These are phyloP conservation scores for Microplitis demolitor DNA, from an alignment of 1,140 invertebrate species.

Conservation along the genomic window DNA sequence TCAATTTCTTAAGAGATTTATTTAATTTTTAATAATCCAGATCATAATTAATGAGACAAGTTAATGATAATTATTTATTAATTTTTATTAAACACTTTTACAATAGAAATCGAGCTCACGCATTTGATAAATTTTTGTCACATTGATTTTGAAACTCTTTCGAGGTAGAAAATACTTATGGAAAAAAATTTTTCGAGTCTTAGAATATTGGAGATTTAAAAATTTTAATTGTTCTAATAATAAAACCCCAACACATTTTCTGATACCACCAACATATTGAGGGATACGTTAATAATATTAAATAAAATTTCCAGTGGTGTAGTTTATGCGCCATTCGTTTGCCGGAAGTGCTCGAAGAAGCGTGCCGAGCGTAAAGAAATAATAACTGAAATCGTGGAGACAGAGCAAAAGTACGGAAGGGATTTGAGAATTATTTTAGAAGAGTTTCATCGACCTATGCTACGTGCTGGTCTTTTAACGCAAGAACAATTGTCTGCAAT, in stretches of 20 bases:
- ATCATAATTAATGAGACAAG: too few relatives aligned
- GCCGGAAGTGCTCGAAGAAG: conserved; percentile 85
- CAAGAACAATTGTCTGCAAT: conserved; percentile 85
- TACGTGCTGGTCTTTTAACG: conserved; percentile 82
- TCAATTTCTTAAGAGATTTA: too few relatives aligned
- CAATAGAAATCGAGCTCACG: too few relatives aligned
- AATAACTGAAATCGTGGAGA: conserved; percentile 94
- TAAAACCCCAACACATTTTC: not conserved
- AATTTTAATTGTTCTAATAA: not conserved
- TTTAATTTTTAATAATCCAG: too few relatives aligned
- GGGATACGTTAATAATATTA: not conserved
- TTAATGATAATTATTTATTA: too few relatives aligned
- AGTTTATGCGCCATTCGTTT: conserved; percentile 79
- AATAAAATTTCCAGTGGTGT: conserved; percentile 63
- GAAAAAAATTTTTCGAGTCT: too few relatives aligned
- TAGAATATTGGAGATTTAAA: too few relatives aligned
- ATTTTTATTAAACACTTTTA: too few relatives aligned
- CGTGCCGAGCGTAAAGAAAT: conserved; percentile 91
- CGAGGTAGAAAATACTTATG: too few relatives aligned
- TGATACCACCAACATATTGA: not conserved
- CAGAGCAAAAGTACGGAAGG: conserved; percentile 92
- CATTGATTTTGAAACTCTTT: too few relatives aligned
- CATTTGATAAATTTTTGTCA: too few relatives aligned
- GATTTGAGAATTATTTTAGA: conserved; percentile 91
- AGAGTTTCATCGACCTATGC: conserved; percentile 93